Conservation (phyloP, 2,113 vertebrate genomes). For the Xiphorhynchus elegans region DNA sequence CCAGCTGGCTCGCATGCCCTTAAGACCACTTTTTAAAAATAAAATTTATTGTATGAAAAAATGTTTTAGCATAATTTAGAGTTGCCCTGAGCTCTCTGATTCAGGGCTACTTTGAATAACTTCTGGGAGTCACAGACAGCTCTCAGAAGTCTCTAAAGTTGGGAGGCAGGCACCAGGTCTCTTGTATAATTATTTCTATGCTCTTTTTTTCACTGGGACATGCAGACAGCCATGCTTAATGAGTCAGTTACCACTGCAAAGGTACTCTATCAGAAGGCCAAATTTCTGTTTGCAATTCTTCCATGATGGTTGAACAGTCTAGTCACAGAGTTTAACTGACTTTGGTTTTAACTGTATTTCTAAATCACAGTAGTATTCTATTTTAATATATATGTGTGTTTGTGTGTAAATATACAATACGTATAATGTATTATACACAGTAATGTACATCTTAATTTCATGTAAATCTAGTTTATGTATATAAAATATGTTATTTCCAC, state of each 20-base stretch:
- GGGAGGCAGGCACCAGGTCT: neutral
- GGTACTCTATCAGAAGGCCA: neutral
- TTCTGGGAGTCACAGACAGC: neutral
- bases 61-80: neutral
- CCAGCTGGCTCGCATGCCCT: neutral
- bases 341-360: neutral
- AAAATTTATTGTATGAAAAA: neutral
- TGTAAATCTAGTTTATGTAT: neutral
- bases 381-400: neutral
- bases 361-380: neutral
- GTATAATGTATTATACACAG: neutral
- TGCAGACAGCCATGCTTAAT: accelerated
- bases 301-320: neutral
- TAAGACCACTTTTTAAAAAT: neutral
- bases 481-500: neutral
- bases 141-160: neutral
- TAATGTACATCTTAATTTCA: neutral
- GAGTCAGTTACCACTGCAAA: neutral
- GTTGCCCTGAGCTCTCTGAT: neutral
- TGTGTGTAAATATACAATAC: neutral
- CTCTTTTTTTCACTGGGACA: neutral
- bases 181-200: neutral
- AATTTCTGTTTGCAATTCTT: neutral
- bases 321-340: neutral
- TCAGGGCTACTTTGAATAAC: neutral